phyloP scores from a whole-genome alignment of 2,888 invertebrate species.

The Creontiades dilutus region DNA sequence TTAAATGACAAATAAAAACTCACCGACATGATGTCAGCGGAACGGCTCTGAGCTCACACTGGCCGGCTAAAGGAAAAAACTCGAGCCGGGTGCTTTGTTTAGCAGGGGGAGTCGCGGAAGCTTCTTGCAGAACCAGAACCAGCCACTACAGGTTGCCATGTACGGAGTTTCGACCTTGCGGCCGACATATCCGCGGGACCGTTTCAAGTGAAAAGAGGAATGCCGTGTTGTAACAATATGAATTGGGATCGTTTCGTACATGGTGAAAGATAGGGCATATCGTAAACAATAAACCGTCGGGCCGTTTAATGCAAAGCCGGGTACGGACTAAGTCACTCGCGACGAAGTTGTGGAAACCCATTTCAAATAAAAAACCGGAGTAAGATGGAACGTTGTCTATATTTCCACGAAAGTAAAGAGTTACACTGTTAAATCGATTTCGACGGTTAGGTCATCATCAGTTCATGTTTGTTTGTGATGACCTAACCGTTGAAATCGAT shows the following conservation, averaged over 20 bases:
- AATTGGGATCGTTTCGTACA: not conserved
- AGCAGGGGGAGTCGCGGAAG: conserved; percentile 20
- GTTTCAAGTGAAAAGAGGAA: not conserved
- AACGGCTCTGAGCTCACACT: not conserved
- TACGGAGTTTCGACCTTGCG: conserved; percentile 29
- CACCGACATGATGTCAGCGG: conserved; percentile 10
- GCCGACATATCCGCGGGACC: not conserved
- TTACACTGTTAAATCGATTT: too few relatives aligned
- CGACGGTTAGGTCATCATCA: too few relatives aligned
- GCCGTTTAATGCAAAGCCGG: too few relatives aligned
- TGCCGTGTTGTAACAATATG: not conserved
- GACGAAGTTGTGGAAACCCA: too few relatives aligned
- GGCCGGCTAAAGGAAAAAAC: conserved; percentile 10
- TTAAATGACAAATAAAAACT: not conserved
- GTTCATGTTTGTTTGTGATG: too few relatives aligned
- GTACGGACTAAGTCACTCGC: too few relatives aligned
- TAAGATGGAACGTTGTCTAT: too few relatives aligned
- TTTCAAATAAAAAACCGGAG: too few relatives aligned
- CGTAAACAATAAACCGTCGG: too few relatives aligned
- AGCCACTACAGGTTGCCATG: conserved; percentile 31
- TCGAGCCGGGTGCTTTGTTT: not conserved
- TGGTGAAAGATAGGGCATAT: too few relatives aligned
- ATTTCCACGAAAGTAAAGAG: too few relatives aligned
- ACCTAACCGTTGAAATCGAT: too few relatives aligned
- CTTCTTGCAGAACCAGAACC: not conserved